These are phyloP conservation scores for Leucophenga maculata DNA, from an alignment of 2,888 invertebrate genomes.

Conservation along the genomic window DNA sequence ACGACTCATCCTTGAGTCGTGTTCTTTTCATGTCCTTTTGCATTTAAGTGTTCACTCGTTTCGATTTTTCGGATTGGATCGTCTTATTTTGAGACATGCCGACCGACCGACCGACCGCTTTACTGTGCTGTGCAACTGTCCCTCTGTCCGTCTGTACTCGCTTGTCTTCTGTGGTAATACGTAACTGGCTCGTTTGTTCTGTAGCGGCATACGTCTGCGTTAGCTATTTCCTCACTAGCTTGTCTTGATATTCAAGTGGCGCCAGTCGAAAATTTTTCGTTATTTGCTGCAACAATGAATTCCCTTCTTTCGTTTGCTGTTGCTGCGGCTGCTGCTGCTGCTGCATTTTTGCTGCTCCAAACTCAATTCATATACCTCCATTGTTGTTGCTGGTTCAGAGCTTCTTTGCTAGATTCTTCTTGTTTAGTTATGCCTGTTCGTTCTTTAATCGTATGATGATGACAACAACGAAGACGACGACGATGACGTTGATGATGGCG, in stretches of 20 bases:
- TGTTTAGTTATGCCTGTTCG: no score
- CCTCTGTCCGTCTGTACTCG: not conserved
- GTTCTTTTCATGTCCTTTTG: constrained; percentile 62
- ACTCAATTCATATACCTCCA: not conserved
- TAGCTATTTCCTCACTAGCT: constrained; percentile 3
- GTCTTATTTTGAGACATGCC: constrained; percentile 16
- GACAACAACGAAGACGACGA: not conserved
- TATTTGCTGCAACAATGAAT: not conserved
- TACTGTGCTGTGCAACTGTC: not conserved
- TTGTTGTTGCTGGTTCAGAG: not conserved
- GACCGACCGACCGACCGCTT: not conserved
- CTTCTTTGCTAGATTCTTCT: not conserved
- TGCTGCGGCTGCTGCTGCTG: not conserved
- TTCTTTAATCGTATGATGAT: not conserved
- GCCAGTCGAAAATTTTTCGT: constrained; percentile 67
- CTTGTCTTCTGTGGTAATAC: not conserved
- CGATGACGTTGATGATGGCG: not conserved
- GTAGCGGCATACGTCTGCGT: not conserved
- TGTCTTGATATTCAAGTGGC: constrained; percentile 69
- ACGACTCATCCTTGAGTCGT: constrained; percentile 55
- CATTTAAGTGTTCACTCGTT: constrained; percentile 62
- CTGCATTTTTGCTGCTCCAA: not conserved
- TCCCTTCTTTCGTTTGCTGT: not conserved
- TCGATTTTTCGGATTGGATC: constrained; percentile 37
- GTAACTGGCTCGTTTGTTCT: not conserved